Percentiles rank a stretch among this genome's conserved stretches.
Evolutionary conservation across 2,888 invertebrate genomes (phyloP).

Genomic region (Agrenia bidenticulata): DNA sequence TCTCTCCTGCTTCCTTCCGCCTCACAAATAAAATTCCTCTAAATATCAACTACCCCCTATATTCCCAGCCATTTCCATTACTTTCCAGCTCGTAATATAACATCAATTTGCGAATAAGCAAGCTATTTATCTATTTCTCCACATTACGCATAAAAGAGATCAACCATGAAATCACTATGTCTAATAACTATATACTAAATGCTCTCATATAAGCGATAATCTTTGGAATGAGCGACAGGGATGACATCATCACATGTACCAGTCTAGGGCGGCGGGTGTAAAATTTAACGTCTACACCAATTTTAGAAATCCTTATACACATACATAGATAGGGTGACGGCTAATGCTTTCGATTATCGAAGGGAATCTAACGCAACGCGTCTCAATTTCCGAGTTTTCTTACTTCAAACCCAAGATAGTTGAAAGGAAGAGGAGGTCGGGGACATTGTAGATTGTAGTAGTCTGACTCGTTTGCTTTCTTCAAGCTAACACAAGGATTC

Average conservation of each 20-base stretch:
- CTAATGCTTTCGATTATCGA: slow-evolving; percentile 15
- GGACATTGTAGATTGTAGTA: not conserved
- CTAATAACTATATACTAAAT: no score
- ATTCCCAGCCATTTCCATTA: not conserved
- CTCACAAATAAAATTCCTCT: not conserved
- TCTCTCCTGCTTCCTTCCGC: no score
- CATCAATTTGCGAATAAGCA: no score
- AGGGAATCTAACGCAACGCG: not conserved
- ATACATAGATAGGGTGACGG: slow-evolving; percentile 9
- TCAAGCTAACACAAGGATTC: not conserved
- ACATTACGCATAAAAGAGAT: slow-evolving; percentile 1
- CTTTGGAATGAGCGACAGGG: no score
- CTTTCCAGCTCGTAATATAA: no score
- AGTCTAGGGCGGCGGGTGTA: not conserved
- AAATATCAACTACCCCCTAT: not conserved
- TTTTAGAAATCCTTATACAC: slow-evolving; percentile 13
- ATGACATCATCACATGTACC: no score
- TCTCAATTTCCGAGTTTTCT: slow-evolving; percentile 6
- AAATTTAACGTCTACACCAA: slow-evolving; percentile 14
- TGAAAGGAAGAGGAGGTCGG: not conserved
- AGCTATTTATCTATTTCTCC: no score
- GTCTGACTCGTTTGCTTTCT: slow-evolving; percentile 12
- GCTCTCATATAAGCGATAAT: no score
- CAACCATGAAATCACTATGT: not conserved
- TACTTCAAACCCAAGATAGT: slow-evolving; percentile 4